Base-by-base conservation (phyloP, 2,113 vertebrate species). In the Rhinolophus ferrumequinum region DNA sequence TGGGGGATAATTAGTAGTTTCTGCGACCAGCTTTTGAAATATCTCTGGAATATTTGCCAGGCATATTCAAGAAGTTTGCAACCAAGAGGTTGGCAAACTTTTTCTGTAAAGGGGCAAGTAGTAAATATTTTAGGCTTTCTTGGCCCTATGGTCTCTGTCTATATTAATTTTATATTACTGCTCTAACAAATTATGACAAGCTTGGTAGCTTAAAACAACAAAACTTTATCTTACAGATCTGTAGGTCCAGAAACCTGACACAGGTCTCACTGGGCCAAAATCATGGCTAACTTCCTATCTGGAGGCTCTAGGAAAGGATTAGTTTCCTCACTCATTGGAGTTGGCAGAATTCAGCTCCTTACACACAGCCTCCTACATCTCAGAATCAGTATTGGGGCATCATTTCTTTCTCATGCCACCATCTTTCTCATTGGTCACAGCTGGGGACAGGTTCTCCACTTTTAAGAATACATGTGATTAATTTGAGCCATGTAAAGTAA, bases 151-250 rank as follows among this genome's bases (percentile, higher is more conserved):
- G 3, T 91, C 14, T 84, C 56, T 88, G 56, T 80, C 44, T 88
- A 13, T 66, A 80, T 88, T 88, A 62, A 28, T 92, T 91, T 96
- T 95, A 67, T 92, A 54, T 47, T 88, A 77, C n/a, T 89, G 44
- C 24, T 88, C 0, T 52, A 88, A 90, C n/a, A 60, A 60, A 94
- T 89, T 79, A 62, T 30, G 44, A 12, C 28, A 93, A 50, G 35
- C 1, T 41, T 75, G 35, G 64, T 75, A 18, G 28, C 73, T 70
- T 66, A 81, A 85, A 72, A 76, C 38, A 75, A 64, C 19, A 69
- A 26, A 75, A 47, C 88, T 76, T 80, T 81, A 60, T 60, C 64
- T 56, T 80, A 13, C 1, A 56, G n/a, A 79, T 93, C 15, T 35
- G 5, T 75, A 30, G 70, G 41, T 47, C 19, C 19, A 50, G 83